phyloP scores from a whole-genome alignment of 2,113 vertebrate species.

The Pardalotus punctatus region DNA sequence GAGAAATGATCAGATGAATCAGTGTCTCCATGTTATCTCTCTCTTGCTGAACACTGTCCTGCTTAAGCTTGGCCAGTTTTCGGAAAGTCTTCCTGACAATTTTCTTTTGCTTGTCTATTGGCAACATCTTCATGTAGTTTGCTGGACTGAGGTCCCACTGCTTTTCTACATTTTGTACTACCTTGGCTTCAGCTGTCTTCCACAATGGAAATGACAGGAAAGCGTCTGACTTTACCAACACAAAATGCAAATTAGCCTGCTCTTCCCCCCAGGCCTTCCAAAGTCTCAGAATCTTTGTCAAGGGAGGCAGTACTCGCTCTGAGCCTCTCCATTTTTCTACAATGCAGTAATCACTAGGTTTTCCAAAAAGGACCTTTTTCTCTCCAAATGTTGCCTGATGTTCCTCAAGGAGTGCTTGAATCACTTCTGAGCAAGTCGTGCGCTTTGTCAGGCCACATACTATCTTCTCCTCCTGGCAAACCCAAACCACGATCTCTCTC shows the following conservation, averaged over 20 bases:
- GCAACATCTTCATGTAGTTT: constrained; percentile 82
- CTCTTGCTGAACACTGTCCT: constrained; percentile 73
- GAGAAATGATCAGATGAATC: constrained; percentile 89
- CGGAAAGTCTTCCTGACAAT: constrained; percentile 92
- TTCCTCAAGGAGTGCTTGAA: constrained; percentile 92
- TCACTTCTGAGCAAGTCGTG: constrained; percentile 88
- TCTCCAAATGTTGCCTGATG: constrained; percentile 81
- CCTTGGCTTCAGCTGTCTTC: constrained; percentile 77
- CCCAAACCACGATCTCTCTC: constrained; percentile 90
- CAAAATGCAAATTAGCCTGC: constrained; percentile 85
- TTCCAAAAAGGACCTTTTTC: constrained; percentile 82
- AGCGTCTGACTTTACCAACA: constrained; percentile 86
- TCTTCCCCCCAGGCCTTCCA: constrained; percentile 96
- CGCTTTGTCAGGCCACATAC: constrained; percentile 92
- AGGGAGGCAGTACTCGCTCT: constrained; percentile 86
- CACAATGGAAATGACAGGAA: constrained; percentile 81
- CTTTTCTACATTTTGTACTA: constrained; percentile 74
- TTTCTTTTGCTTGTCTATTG: constrained; percentile 88
- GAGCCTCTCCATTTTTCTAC: constrained; percentile 93
- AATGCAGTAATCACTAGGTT: constrained; percentile 89
- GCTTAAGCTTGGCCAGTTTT: constrained; percentile 91
- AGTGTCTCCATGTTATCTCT: constrained; percentile 84
- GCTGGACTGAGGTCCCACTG: constrained; percentile 78
- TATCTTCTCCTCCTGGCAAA: constrained; percentile 92
- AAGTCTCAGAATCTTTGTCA: constrained; percentile 89